Evolutionary conservation across 2,113 vertebrate genomes (phyloP).

Genomic region (Cnemophilus loriae): DNA sequence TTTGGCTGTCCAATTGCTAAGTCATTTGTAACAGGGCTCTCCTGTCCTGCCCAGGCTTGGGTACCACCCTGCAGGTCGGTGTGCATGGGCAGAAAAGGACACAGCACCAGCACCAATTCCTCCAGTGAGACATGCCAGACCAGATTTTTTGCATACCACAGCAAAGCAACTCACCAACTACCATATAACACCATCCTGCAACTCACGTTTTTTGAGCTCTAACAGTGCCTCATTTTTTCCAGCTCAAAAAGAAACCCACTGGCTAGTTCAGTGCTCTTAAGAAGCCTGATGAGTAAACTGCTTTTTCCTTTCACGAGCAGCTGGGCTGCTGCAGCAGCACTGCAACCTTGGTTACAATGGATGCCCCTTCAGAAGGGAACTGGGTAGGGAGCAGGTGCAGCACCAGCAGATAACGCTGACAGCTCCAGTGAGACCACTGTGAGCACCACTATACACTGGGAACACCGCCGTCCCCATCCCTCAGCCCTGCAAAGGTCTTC

Average conservation of each 20-base stretch:
- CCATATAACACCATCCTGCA: background rate
- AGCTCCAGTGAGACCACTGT: background rate
- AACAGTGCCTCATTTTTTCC: background rate
- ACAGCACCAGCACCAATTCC: background rate
- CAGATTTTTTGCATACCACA: slow-evolving; percentile 40
- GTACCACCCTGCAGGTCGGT: background rate
- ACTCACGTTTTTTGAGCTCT: background rate
- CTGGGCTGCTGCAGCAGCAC: background rate
- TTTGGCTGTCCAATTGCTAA: background rate
- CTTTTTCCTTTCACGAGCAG: background rate
- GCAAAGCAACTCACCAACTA: background rate
- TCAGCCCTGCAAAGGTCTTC: background rate
- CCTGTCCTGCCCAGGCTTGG: background rate
- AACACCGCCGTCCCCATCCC: fast-evolving
- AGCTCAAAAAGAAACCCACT: background rate
- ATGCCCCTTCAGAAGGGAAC: background rate
- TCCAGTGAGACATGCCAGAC: background rate
- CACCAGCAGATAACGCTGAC: background rate
- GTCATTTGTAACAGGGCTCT: background rate
- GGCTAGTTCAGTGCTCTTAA: background rate
- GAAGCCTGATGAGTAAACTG: background rate
- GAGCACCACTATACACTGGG: fast-evolving
- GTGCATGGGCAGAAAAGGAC: background rate
- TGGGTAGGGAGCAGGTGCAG: background rate
- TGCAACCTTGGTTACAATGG: background rate